Evolutionary conservation across 2,113 vertebrate genomes (phyloP).

Genomic region (Erpornis zantholeuca): DNA sequence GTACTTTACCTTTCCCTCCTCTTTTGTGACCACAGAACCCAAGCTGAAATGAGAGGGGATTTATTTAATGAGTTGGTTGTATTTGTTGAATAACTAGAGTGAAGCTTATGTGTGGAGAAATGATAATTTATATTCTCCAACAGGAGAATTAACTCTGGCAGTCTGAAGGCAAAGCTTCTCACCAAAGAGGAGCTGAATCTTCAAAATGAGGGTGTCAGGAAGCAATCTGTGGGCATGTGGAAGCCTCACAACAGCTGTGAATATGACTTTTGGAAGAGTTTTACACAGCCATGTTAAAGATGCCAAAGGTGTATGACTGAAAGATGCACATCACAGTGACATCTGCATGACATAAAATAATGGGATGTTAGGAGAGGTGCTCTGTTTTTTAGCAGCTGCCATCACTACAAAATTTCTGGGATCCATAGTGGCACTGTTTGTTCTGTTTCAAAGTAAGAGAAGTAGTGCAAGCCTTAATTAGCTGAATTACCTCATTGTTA

Average conservation of each 20-base stretch:
- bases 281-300: not conserved
- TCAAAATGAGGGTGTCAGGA: not conserved
- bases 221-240: not conserved
- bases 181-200: not conserved
- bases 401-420: not conserved
- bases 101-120: not conserved
- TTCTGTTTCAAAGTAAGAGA: not conserved
- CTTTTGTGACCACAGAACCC: not conserved
- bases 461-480: not conserved
- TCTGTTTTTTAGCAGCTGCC: not conserved
- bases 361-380: not conserved
- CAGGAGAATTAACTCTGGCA: not conserved
- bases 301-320: no score
- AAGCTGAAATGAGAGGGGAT: not conserved
- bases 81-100: not conserved
- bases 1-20: not conserved
- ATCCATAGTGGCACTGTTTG: fast-evolving
- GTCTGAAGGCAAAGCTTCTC: not conserved
- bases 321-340: not conserved
- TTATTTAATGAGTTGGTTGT: not conserved
- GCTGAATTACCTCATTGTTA: not conserved
- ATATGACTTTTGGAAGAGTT: not conserved
- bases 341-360: not conserved
- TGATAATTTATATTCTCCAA: not conserved
- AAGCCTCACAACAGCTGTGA: not conserved